phyloP scores from a whole-genome alignment of 2,888 invertebrate genomes.

The Lamellibrachia columna region DNA sequence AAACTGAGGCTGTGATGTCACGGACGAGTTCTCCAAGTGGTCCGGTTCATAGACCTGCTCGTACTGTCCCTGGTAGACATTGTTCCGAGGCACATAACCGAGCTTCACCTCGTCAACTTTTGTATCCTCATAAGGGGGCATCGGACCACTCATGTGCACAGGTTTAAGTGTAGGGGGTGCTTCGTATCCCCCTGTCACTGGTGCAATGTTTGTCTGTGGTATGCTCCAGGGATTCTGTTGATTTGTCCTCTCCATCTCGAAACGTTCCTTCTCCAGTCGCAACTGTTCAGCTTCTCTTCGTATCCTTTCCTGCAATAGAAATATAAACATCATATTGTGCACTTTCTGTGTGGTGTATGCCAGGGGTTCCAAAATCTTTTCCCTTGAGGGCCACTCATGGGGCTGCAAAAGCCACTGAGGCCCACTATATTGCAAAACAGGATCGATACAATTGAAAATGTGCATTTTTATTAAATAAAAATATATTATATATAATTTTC shows the following conservation, averaged over 20 bases:
- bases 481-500: too few relatives aligned
- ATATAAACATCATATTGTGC: not conserved
- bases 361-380: too few relatives aligned
- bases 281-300: slow-evolving; percentile 47
- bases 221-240: slow-evolving; percentile 28
- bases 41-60: not conserved
- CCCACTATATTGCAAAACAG: too few relatives aligned
- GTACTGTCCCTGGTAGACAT: not conserved
- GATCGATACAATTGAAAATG: too few relatives aligned
- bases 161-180: not conserved
- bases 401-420: too few relatives aligned
- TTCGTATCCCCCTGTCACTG: not conserved
- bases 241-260: slow-evolving; percentile 45
- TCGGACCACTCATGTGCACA: not conserved
- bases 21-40: not conserved
- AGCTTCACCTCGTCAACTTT: not conserved
- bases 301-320: slow-evolving; percentile 36
- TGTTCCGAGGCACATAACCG: not conserved
- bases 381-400: too few relatives aligned
- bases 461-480: too few relatives aligned
- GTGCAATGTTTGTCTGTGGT: not conserved
- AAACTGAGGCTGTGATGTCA: slow-evolving; percentile 10
- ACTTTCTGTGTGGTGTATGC: too few relatives aligned
- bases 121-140: not conserved
- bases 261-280: slow-evolving; percentile 27